These are phyloP conservation scores for Sphecodes monilicornis DNA, from an alignment of 2,888 invertebrate species.

Conservation along the genomic window DNA sequence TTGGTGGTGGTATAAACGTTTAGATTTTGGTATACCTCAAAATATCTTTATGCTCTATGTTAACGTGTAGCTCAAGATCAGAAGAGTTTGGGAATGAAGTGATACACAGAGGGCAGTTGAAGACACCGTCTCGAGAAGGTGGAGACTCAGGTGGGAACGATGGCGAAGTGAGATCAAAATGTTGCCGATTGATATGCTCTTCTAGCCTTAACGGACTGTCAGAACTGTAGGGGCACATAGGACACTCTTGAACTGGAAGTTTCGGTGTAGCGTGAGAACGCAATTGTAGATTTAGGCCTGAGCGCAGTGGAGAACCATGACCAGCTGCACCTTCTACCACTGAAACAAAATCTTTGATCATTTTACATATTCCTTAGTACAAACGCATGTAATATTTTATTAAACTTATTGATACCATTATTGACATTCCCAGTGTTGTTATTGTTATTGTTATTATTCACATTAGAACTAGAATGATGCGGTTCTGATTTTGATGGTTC, in stretches of 20 bases:
- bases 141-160: slow-evolving; percentile 85
- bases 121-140: slow-evolving; percentile 83
- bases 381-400: not conserved
- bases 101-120: slow-evolving; percentile 92
- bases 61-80: slow-evolving; percentile 93
- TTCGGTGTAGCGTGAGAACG: slow-evolving; percentile 82
- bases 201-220: slow-evolving; percentile 90
- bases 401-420: slow-evolving; percentile 69
- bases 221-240: slow-evolving; percentile 91
- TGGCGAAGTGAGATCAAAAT: slow-evolving; percentile 93
- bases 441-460: slow-evolving; percentile 82
- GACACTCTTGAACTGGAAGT: slow-evolving; percentile 87
- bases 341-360: slow-evolving; percentile 40
- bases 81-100: slow-evolving; percentile 90
- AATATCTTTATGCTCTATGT: slow-evolving; percentile 93
- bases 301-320: slow-evolving; percentile 91
- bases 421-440: slow-evolving; percentile 82
- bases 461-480: slow-evolving; percentile 65
- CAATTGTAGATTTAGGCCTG: slow-evolving; percentile 82
- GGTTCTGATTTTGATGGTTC: slow-evolving; percentile 51
- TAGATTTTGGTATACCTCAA: slow-evolving; percentile 87
- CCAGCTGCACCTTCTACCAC: slow-evolving; percentile 85
- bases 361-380: not conserved
- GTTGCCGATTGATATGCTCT: slow-evolving; percentile 93
- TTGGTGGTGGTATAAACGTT: not conserved